phyloP scores from a whole-genome alignment of 2,888 invertebrate species.

The Nomada ruficornis region DNA sequence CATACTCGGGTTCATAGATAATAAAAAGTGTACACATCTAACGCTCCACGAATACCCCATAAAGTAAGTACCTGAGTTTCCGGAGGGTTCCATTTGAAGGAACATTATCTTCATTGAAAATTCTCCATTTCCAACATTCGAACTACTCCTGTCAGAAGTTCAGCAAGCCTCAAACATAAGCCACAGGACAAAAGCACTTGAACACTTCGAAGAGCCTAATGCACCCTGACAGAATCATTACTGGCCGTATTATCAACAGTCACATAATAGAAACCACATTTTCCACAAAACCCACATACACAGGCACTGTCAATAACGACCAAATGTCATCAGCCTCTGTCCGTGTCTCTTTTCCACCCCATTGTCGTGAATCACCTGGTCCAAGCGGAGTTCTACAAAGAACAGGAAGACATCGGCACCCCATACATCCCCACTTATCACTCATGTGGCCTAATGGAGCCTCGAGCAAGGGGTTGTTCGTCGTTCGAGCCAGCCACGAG shows the following conservation, averaged over 20 bases:
- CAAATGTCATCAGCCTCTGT: conserved; percentile 26
- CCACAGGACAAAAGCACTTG: neutral
- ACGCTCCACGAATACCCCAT: neutral
- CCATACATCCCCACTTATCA: conserved; percentile 24
- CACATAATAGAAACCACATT: neutral
- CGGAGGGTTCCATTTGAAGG: neutral
- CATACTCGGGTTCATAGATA: conserved; percentile 4
- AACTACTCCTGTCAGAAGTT: neutral
- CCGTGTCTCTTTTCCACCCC: conserved; percentile 29
- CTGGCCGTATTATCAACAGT: neutral
- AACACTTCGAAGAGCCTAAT: neutral
- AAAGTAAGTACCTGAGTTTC: neutral
- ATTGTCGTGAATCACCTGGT: conserved; percentile 41
- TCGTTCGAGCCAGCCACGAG: conserved; percentile 38
- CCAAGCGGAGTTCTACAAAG: conserved; percentile 26
- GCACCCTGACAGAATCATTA: no score
- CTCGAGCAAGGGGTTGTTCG: conserved; percentile 37
- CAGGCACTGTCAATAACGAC: neutral
- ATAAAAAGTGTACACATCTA: neutral
- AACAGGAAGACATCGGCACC: conserved; percentile 35
- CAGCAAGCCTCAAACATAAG: neutral
- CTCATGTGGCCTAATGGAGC: conserved; percentile 26
- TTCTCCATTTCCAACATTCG: neutral
- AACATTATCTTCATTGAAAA: neutral
- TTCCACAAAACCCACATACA: neutral